Evolutionary conservation across 2,797 vertebrate species (phyloP).

Genomic region (Lepus townsendii): DNA sequence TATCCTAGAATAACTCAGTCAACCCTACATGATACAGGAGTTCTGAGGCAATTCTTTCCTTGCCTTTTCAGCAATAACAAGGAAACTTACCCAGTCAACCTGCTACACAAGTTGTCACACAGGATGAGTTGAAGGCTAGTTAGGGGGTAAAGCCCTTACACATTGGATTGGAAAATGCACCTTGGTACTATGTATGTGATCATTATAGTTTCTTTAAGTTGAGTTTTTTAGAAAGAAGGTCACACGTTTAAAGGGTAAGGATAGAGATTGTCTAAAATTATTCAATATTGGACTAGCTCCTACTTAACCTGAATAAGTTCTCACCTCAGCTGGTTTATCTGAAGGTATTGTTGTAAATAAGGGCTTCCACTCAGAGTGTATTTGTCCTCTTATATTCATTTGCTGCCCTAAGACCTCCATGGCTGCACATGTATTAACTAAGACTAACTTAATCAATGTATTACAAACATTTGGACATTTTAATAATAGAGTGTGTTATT

Average conservation of each 20-base stretch:
- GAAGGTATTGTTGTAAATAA: neutral
- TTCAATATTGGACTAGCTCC: neutral
- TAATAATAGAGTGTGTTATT: neutral
- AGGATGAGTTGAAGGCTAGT: neutral
- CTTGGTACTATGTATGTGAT: neutral
- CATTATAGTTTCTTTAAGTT: neutral
- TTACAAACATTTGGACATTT: neutral
- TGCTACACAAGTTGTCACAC: neutral
- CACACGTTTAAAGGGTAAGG: neutral
- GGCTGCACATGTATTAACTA: neutral
- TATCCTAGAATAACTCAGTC: neutral
- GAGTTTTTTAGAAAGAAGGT: neutral
- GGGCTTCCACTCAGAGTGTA: neutral
- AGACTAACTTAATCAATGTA: neutral
- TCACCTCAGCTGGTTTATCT: neutral
- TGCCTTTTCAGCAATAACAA: neutral
- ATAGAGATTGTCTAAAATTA: neutral
- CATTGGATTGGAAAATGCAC: neutral
- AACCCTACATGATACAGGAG: no score
- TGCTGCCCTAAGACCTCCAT: neutral
- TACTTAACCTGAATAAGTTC: constrained; percentile 38
- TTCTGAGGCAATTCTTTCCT: neutral
- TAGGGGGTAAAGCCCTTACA: neutral
- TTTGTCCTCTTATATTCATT: neutral
- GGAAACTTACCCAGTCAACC: neutral